phyloP scores from a whole-genome alignment of 2,888 invertebrate species.

The Eretmocerus hayati region DNA sequence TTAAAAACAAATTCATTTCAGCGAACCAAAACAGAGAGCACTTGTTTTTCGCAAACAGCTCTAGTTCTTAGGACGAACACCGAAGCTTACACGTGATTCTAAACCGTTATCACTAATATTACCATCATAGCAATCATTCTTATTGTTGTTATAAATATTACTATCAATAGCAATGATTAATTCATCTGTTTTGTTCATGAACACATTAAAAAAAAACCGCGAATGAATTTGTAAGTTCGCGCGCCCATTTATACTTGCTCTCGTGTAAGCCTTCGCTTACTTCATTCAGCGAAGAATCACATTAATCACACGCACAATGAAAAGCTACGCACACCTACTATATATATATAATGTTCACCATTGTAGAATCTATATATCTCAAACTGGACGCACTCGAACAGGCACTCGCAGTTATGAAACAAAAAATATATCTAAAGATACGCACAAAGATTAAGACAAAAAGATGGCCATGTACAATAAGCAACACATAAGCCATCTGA shows the following conservation, averaged over 20 bases:
- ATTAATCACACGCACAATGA: slow-evolving; percentile 16
- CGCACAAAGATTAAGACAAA: no score
- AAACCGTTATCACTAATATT: no score
- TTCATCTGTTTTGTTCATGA: slow-evolving; percentile 13
- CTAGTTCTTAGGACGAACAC: slow-evolving; percentile 29
- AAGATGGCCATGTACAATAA: no score
- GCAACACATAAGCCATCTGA: no score
- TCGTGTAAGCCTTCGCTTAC: no score
- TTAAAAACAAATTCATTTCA: no score
- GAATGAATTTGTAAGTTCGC: background rate
- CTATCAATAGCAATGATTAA: slow-evolving; percentile 15
- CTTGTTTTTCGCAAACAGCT: slow-evolving; percentile 11
- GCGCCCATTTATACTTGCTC: background rate
- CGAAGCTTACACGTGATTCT: slow-evolving; percentile 27
- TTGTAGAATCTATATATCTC: slow-evolving; percentile 18
- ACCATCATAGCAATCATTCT: no score
- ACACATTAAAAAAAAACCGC: slow-evolving; percentile 19
- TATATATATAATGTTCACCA: slow-evolving; percentile 15
- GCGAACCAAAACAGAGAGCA: slow-evolving; percentile 14
- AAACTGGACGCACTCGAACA: slow-evolving; percentile 22
- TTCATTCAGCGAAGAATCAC: slow-evolving; percentile 18
- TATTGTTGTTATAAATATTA: no score
- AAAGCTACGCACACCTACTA: slow-evolving; percentile 13
- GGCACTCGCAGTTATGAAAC: slow-evolving; percentile 20
- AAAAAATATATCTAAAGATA: no score